These are phyloP conservation scores for Vulpes lagopus DNA, from an alignment of 2,113 vertebrate species.

Conservation along the genomic window DNA sequence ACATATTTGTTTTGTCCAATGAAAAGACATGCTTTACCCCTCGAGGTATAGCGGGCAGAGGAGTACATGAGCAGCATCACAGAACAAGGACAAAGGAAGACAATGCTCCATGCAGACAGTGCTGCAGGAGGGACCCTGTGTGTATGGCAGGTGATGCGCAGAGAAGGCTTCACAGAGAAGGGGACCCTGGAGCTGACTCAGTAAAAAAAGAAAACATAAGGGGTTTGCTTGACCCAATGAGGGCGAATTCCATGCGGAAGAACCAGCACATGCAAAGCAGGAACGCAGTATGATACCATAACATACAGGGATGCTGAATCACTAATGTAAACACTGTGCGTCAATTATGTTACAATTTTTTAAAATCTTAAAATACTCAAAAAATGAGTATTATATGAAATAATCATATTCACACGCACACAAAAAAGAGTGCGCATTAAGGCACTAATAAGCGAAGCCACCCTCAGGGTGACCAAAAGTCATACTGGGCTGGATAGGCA, in stretches of 20 bases:
- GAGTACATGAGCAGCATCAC: rapidly evolving
- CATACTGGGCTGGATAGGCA: too few species aligned
- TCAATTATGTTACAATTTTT: not conserved
- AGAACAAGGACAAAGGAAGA: rapidly evolving
- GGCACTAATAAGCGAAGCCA: not conserved
- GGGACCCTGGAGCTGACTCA: not conserved
- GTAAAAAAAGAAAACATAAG: too few species aligned
- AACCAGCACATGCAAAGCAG: rapidly evolving
- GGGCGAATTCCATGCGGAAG: not conserved
- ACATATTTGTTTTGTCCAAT: too few species aligned
- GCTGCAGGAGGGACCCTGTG: rapidly evolving
- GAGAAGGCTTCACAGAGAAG: not conserved
- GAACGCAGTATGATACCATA: rapidly evolving
- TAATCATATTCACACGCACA: not conserved
- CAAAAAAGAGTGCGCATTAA: too few species aligned
- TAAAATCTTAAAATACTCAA: too few species aligned
- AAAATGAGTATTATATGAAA: not conserved
- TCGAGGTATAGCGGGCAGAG: rapidly evolving
- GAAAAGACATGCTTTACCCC: not conserved
- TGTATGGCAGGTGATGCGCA: rapidly evolving
- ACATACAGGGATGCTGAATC: not conserved
- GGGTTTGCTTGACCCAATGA: too few species aligned
- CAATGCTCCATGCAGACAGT: rapidly evolving
- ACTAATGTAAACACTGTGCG: not conserved
- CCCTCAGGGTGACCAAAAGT: not conserved